phyloP scores from a whole-genome alignment of 2,113 vertebrate species.

The Glaucomys volans region DNA sequence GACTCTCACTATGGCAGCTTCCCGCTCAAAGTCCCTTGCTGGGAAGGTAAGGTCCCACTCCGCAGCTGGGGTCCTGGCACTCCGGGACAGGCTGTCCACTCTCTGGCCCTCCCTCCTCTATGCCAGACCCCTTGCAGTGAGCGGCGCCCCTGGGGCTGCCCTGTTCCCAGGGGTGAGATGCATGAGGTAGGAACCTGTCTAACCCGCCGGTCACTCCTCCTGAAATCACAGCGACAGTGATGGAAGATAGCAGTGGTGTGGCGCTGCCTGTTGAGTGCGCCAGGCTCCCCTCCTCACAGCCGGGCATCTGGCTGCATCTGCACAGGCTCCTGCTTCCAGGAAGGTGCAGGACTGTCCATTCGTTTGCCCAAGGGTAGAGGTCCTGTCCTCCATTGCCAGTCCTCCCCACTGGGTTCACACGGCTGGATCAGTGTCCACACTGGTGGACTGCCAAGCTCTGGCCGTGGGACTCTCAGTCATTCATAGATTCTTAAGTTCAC shows the following conservation, averaged over 20 bases:
- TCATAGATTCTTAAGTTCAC: background rate
- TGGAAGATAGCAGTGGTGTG: background rate
- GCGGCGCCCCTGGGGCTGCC: too few relatives aligned
- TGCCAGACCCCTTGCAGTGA: rapidly evolving
- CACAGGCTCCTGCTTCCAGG: rapidly evolving
- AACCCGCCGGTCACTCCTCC: too few relatives aligned
- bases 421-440: too few relatives aligned
- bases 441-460: background rate
- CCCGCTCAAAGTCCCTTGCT: background rate
- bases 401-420: rapidly evolving
- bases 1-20: rapidly evolving
- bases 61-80: rapidly evolving
- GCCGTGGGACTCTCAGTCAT: background rate
- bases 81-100: rapidly evolving
- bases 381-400: rapidly evolving
- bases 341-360: rapidly evolving
- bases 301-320: rapidly evolving
- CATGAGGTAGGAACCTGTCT: background rate
- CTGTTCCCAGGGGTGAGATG: rapidly evolving
- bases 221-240: rapidly evolving
- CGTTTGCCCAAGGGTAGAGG: rapidly evolving
- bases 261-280: background rate
- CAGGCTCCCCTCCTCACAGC: background rate
- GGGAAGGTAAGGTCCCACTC: rapidly evolving
- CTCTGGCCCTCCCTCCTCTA: background rate